Conservation (phyloP, 2,888 invertebrate species). For the Bombylius discolor region DNA sequence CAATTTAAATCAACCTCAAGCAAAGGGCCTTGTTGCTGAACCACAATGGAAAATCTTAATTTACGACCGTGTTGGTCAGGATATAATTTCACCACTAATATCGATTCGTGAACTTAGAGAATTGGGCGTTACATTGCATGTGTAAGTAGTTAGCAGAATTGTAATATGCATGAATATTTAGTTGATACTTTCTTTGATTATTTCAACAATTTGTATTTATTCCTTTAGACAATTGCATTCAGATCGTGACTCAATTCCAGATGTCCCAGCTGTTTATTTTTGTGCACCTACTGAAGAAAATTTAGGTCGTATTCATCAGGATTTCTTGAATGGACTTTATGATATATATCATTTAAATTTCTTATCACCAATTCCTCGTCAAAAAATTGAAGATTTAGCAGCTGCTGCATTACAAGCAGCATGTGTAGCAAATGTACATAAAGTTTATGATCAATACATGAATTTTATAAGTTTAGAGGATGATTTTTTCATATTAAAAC, state of each 20-base stretch:
- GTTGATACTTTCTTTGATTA: too few species aligned
- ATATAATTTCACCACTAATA: constrained; percentile 93
- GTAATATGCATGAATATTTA: not conserved
- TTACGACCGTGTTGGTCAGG: constrained; percentile 93
- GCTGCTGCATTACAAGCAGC: constrained; percentile 81
- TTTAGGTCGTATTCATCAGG: constrained; percentile 82
- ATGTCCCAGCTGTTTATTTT: constrained; percentile 97
- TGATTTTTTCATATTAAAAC: constrained; percentile 87
- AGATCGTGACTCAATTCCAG: constrained; percentile 85
- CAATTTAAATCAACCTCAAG: constrained; percentile 73
- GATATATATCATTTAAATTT: constrained; percentile 95
- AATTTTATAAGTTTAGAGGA: constrained; percentile 98
- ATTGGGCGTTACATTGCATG: constrained; percentile 91
- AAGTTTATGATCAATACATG: constrained; percentile 95
- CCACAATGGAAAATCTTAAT: constrained; percentile 94
- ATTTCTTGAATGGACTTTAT: constrained; percentile 76
- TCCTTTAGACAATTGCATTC: constrained; percentile 66
- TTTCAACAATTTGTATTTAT: not conserved
- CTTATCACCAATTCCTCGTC: constrained; percentile 85
- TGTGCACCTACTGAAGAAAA: constrained; percentile 95
- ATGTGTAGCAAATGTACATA: constrained; percentile 82
- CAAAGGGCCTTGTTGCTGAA: constrained; percentile 64
- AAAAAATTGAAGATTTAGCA: constrained; percentile 90
- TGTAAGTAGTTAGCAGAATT: constrained; percentile 49
- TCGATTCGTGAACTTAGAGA: constrained; percentile 92